Percentiles rank a stretch among this genome's conserved stretches.
Evolutionary conservation across 2,888 invertebrate species (phyloP).

Genomic region (Pyrocoelia pectoralis): DNA sequence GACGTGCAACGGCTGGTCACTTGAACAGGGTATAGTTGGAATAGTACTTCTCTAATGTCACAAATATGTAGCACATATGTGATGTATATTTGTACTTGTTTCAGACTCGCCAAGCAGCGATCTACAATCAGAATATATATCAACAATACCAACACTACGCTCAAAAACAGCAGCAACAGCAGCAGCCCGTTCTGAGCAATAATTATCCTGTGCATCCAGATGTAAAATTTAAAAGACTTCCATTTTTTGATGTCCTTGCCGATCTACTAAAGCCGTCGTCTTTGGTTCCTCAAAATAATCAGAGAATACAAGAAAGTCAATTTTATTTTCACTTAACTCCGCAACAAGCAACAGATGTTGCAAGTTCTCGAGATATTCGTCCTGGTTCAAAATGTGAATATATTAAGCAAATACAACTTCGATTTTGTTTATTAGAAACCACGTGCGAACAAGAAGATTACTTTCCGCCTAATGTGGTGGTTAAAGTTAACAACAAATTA

Average conservation of each 20-base stretch:
- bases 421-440: conserved; percentile 92
- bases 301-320: conserved; percentile 84
- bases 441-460: conserved; percentile 93
- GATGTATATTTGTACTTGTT: conserved; percentile 36
- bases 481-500: conserved; percentile 92
- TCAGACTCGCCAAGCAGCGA: conserved; percentile 65
- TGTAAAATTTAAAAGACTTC: conserved; percentile 89
- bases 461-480: conserved; percentile 91
- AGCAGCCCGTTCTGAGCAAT: conserved; percentile 45
- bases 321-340: conserved; percentile 92
- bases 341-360: conserved; percentile 91
- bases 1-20: too few species aligned
- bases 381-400: conserved; percentile 75
- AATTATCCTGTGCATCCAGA: conserved; percentile 89
- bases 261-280: conserved; percentile 92
- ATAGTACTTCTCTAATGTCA: too few species aligned
- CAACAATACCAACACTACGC: conserved; percentile 38
- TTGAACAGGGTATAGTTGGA: too few species aligned
- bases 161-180: conserved; percentile 44
- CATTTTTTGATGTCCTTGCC: conserved; percentile 89
- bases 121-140: conserved; percentile 67
- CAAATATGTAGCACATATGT: too few species aligned
- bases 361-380: conserved; percentile 77
- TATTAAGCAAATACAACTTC: conserved; percentile 83
- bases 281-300: conserved; percentile 73